Evolutionary conservation across 1,140 invertebrate genomes (phyloP).

Genomic region (Propsilocerus akamusi): DNA sequence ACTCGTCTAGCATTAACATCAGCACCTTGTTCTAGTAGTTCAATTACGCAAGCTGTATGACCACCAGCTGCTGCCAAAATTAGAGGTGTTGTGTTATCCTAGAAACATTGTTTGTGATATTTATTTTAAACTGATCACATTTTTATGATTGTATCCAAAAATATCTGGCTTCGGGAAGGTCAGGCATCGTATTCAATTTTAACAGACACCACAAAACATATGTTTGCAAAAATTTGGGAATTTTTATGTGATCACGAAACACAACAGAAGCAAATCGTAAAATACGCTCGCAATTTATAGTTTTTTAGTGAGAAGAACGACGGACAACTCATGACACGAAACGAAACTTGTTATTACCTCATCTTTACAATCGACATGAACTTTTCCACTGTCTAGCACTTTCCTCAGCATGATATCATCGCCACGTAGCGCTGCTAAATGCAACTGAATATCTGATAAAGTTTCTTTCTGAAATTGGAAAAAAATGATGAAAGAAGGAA

Average conservation of each 20-base stretch:
- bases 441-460: slow-evolving; percentile 73
- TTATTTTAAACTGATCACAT: background rate
- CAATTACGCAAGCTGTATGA: slow-evolving; percentile 66
- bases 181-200: background rate
- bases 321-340: background rate
- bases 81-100: slow-evolving; percentile 86
- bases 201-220: background rate
- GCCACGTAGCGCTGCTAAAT: slow-evolving; percentile 70
- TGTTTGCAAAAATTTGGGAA: background rate
- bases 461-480: slow-evolving; percentile 60
- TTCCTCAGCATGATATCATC: slow-evolving; percentile 52
- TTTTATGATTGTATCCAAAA: background rate
- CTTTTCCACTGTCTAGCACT: slow-evolving; percentile 76
- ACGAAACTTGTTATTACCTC: slow-evolving; percentile 38
- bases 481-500: slow-evolving; percentile 13
- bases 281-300: background rate
- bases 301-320: background rate
- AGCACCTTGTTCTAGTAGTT: slow-evolving; percentile 75
- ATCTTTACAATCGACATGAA: slow-evolving; percentile 84
- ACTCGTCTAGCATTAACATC: slow-evolving; percentile 61
- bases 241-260: background rate
- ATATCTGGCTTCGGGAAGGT: background rate
- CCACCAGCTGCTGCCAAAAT: slow-evolving; percentile 78
- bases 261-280: background rate
- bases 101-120: slow-evolving; percentile 13